These are phyloP conservation scores for Phymastichus coffea DNA, from an alignment of 1,140 invertebrate species.

Conservation along the genomic window DNA sequence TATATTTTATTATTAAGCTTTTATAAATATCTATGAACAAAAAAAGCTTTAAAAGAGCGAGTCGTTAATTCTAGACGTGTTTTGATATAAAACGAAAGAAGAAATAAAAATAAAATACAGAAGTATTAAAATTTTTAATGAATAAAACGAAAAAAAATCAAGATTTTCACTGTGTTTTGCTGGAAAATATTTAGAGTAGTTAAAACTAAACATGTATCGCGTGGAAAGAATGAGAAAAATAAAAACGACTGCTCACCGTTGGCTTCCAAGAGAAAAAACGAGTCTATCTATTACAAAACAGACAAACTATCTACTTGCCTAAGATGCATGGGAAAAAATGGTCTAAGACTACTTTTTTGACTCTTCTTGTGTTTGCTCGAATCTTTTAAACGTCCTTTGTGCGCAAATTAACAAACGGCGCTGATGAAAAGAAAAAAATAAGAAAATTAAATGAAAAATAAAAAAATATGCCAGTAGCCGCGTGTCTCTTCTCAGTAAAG, in stretches of 20 bases:
- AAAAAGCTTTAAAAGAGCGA: slow-evolving; percentile 12
- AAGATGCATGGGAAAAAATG: slow-evolving; percentile 7
- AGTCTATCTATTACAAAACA: too few species aligned
- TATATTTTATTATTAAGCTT: slow-evolving; percentile 24
- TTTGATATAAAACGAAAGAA: slow-evolving; percentile 21
- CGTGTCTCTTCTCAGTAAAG: slow-evolving; percentile 13
- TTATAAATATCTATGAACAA: slow-evolving; percentile 22
- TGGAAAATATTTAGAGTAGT: too few species aligned
- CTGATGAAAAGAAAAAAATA: too few species aligned
- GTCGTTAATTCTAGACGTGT: slow-evolving; percentile 21
- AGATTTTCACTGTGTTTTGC: slow-evolving; percentile 23
- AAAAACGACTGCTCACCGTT: slow-evolving; percentile 18
- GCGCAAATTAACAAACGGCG: too few species aligned
- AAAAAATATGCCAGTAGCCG: slow-evolving; percentile 8
- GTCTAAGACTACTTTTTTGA: not conserved
- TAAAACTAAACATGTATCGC: slow-evolving; percentile 4
- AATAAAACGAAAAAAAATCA: slow-evolving; percentile 4
- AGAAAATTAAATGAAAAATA: too few species aligned
- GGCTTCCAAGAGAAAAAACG: slow-evolving; percentile 23
- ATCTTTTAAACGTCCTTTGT: not conserved
- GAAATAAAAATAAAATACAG: too few species aligned
- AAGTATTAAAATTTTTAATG: slow-evolving; percentile 20
- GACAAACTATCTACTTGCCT: too few species aligned
- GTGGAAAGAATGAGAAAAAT: slow-evolving; percentile 1
- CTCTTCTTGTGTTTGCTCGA: not conserved